phyloP scores from a whole-genome alignment of 2,113 vertebrate genomes.

The Myrmophylax atrothorax region DNA sequence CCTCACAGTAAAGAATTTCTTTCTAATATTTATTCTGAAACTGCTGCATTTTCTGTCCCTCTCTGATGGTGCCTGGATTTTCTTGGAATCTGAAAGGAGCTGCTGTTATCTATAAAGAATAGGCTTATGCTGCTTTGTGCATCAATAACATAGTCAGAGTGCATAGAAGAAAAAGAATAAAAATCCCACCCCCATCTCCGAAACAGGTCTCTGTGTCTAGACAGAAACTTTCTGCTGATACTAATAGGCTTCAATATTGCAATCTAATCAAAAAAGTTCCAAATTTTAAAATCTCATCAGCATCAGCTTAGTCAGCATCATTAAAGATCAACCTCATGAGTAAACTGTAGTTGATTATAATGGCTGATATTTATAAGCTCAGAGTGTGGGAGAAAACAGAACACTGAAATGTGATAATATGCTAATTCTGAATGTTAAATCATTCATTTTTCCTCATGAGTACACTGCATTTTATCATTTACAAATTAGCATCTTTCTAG shows the following conservation, averaged over 20 bases:
- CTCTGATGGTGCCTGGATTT: not conserved
- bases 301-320: slow-evolving; percentile 58
- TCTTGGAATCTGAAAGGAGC: not conserved
- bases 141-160: not conserved
- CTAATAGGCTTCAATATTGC: not conserved
- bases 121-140: not conserved
- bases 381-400: not conserved
- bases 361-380: slow-evolving; percentile 41
- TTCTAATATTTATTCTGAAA: not conserved
- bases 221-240: not conserved
- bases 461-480: not conserved
- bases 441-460: not conserved
- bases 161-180: not conserved
- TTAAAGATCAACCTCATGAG: slow-evolving; percentile 28
- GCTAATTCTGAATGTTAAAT: slow-evolving; percentile 11
- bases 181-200: not conserved
- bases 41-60: accelerated
- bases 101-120: not conserved
- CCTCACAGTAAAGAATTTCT: not conserved
- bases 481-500: slow-evolving; percentile 20
- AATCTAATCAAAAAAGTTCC: slow-evolving; percentile 52
- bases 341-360: slow-evolving; percentile 48
- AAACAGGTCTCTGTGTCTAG: not conserved
- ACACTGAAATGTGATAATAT: not conserved
- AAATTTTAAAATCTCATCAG: slow-evolving; percentile 47